These are phyloP conservation scores for Heliocidaris tuberculata DNA, from an alignment of 35 echinoderm and acorn worm species.

Conservation along the genomic window DNA sequence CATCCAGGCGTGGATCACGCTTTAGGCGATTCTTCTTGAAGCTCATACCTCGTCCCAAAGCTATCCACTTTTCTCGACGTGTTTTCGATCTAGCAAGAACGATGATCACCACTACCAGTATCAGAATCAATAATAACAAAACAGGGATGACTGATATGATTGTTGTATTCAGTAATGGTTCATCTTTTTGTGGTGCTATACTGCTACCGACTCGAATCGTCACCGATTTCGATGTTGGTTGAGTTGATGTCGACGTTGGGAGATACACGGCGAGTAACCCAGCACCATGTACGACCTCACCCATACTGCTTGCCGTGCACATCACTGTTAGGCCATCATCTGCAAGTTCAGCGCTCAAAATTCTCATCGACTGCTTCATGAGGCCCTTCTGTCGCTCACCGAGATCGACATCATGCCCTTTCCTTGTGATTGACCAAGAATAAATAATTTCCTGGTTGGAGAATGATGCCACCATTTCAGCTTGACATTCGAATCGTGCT, in stretches of 20 bases:
- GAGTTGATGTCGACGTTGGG: not conserved
- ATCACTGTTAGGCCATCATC: slow-evolving; percentile 8
- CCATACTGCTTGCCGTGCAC: not conserved
- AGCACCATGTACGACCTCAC: not conserved
- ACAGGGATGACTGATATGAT: not conserved
- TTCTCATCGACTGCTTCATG: slow-evolving; percentile 36
- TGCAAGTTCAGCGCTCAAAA: not conserved
- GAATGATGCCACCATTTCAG: not conserved
- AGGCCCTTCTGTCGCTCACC: slow-evolving; percentile 27
- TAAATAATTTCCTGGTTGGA: not conserved
- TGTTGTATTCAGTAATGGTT: not conserved
- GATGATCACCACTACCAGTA: not conserved
- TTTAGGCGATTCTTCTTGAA: not conserved
- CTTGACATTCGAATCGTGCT: slow-evolving; percentile 27
- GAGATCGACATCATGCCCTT: not conserved
- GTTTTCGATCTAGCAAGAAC: slow-evolving; percentile 11
- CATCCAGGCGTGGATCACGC: not conserved
- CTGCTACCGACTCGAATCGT: not conserved
- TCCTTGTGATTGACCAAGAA: not conserved
- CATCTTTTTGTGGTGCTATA: not conserved
- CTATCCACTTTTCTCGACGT: not conserved
- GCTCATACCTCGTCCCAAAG: not conserved
- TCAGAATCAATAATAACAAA: not conserved
- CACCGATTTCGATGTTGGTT: not conserved
- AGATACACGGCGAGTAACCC: not conserved